Percentiles rank a stretch among this genome's conserved stretches.
phyloP scores from a whole-genome alignment of 2,113 vertebrate species.

The Myotis lucifugus region DNA sequence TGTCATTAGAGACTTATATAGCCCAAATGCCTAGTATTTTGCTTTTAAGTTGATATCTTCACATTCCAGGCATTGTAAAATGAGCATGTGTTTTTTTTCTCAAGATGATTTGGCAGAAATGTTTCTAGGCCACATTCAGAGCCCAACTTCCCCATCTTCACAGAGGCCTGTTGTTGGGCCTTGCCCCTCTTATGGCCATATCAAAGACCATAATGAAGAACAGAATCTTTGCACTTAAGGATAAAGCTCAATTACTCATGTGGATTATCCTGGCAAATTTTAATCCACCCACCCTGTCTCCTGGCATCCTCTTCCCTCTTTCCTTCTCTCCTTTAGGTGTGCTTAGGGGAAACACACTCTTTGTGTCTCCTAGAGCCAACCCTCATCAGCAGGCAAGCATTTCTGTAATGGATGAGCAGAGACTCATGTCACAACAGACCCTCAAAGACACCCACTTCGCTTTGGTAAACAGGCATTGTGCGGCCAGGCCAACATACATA shows the following conservation, averaged over 20 bases:
- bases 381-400: background rate
- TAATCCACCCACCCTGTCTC: background rate
- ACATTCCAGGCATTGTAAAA: background rate
- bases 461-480: background rate
- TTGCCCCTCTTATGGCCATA: background rate
- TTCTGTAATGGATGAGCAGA: background rate
- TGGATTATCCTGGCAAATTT: background rate
- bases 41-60: background rate
- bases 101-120: background rate
- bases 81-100: background rate
- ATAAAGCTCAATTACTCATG: background rate
- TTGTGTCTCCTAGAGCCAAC: background rate
- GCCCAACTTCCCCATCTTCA: background rate
- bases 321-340: background rate
- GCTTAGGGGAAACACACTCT: background rate
- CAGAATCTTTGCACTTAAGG: background rate
- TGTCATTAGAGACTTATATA: background rate
- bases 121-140: background rate
- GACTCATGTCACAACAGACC: accelerated
- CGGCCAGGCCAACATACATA: accelerated
- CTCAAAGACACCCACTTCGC: too few species aligned
- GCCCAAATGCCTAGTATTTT: background rate
- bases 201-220: background rate
- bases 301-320: background rate
- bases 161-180: background rate